A percentile compares a stretch with the other conserved stretches of the same genome.
These are phyloP conservation scores for Acropora yongei DNA, from an alignment of 64 coral and sea anemone genomes.

Conservation along the genomic window DNA sequence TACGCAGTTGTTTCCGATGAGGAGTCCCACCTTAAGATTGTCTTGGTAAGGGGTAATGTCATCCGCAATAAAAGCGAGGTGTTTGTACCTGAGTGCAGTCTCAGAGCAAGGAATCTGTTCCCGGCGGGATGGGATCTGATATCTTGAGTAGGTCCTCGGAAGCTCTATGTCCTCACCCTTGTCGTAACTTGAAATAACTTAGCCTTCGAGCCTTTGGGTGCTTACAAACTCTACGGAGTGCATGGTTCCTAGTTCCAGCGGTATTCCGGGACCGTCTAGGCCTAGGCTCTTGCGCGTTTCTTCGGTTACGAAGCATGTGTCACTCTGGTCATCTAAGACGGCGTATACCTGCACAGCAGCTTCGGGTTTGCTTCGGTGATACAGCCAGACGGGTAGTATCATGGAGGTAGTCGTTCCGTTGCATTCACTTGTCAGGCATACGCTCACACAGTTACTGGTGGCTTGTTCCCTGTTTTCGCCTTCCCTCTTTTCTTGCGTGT, in stretches of 20 bases:
- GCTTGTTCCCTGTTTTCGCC: background rate
- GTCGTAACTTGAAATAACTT: conserved; percentile 56
- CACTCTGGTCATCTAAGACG: conserved; percentile 39
- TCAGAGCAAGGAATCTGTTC: conserved; percentile 51
- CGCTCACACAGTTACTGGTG: conserved; percentile 15
- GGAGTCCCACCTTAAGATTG: conserved; percentile 36
- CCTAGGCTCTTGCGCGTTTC: conserved; percentile 37
- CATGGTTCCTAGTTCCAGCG: conserved; percentile 53
- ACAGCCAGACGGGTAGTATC: conserved; percentile 68
- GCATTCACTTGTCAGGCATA: conserved; percentile 43
- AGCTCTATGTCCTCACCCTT: conserved; percentile 46
- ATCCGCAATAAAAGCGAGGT: conserved; percentile 37
- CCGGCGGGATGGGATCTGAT: conserved; percentile 35
- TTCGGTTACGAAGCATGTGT: conserved; percentile 55
- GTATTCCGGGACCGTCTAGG: conserved; percentile 52
- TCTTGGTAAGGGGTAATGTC: conserved; percentile 18
- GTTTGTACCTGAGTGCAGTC: background rate
- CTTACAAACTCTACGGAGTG: conserved; percentile 54
- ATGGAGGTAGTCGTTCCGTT: conserved; percentile 39
- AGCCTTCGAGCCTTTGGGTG: conserved; percentile 28
- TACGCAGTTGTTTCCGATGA: conserved; percentile 53
- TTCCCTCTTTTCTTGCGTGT: background rate
- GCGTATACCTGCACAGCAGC: conserved; percentile 50
- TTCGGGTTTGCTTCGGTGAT: conserved; percentile 9
- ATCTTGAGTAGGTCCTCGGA: conserved; percentile 52